A percentile compares a stretch with the other conserved stretches of the same genome.
Conservation (phyloP, 2,113 vertebrate genomes). For the Beaufortia kweichowensis region DNA sequence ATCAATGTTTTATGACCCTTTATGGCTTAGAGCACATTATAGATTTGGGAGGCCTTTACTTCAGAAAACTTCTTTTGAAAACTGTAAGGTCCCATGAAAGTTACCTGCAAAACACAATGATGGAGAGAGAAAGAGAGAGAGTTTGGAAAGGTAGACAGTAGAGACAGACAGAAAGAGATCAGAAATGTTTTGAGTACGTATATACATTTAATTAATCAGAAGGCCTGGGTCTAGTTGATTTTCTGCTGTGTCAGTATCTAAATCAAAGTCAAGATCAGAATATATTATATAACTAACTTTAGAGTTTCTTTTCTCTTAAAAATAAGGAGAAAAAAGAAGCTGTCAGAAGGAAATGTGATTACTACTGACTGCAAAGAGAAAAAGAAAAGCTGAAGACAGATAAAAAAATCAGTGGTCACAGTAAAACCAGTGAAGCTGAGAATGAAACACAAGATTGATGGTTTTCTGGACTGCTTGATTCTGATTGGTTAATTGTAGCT, state of each 20-base stretch:
- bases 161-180: slow-evolving; percentile 30
- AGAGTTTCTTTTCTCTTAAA: slow-evolving; percentile 18
- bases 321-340: slow-evolving; percentile 8
- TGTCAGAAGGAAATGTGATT: not conserved
- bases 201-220: slow-evolving; percentile 76
- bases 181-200: slow-evolving; percentile 66
- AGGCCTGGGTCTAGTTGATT: slow-evolving; percentile 49
- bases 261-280: slow-evolving; percentile 14
- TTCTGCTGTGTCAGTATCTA: slow-evolving; percentile 24
- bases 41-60: slow-evolving; percentile 38
- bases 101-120: slow-evolving; percentile 20
- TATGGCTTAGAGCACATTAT: slow-evolving; percentile 37
- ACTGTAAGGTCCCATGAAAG: slow-evolving; percentile 26
- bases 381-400: not conserved
- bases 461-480: no score
- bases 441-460: no score
- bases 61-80: slow-evolving; percentile 12
- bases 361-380: not conserved
- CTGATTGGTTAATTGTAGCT: no score
- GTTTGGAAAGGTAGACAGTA: slow-evolving; percentile 19
- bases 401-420: no score
- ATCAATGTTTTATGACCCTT: slow-evolving; percentile 41
- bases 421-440: no score
- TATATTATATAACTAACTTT: slow-evolving; percentile 51
- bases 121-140: slow-evolving; percentile 29